A percentile compares a stretch with the other conserved stretches of the same genome.
Evolutionary conservation across 2,888 invertebrate genomes (phyloP).

Genomic region (Ferdinandea cuprea): DNA sequence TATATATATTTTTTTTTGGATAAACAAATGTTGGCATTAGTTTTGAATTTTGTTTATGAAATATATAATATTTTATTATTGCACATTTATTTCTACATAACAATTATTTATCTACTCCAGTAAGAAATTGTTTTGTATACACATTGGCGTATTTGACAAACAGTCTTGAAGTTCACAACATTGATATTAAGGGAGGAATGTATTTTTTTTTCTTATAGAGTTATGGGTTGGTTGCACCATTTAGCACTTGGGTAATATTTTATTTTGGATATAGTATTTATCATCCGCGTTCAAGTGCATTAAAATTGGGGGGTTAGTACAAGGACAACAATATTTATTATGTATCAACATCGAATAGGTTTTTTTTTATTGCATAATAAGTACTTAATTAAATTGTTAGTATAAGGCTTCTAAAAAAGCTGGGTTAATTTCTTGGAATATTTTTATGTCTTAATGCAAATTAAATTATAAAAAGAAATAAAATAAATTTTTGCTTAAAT

Average conservation of each 20-base stretch:
- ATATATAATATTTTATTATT: conserved; percentile 12
- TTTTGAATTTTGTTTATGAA: not conserved
- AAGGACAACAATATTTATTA: conserved; percentile 60
- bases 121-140: conserved; percentile 52
- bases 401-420: conserved; percentile 61
- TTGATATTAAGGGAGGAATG: conserved; percentile 47
- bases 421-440: not conserved
- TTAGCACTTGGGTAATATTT: conserved; percentile 1
- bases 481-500: conserved; percentile 11
- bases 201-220: conserved; percentile 2
- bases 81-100: conserved; percentile 69
- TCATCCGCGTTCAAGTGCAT: conserved; percentile 33
- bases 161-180: conserved; percentile 70
- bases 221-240: conserved; percentile 29
- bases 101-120: conserved; percentile 54
- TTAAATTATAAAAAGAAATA: conserved; percentile 8
- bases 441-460: conserved; percentile 23
- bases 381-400: conserved; percentile 26
- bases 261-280: conserved; percentile 17
- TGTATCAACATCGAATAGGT: conserved; percentile 60
- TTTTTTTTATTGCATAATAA: conserved; percentile 41
- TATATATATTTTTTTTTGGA: conserved; percentile 10
- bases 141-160: conserved; percentile 63
- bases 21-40: conserved; percentile 22
- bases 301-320: conserved; percentile 37